Evolutionary conservation across 2,888 invertebrate genomes (phyloP).

Genomic region (Lasioglossum zephyrum): DNA sequence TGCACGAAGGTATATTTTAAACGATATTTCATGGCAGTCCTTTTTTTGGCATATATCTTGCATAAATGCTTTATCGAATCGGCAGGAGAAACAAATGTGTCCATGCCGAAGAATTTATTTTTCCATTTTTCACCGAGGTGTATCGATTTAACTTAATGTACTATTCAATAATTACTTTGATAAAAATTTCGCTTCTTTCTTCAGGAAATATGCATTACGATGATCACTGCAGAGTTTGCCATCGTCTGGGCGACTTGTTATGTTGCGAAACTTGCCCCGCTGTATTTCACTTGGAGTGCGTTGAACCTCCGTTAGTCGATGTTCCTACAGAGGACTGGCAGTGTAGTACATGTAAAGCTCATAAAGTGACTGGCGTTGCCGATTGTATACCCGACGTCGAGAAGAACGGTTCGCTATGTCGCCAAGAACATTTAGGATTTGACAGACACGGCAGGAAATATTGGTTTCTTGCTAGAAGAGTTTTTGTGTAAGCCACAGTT

Average conservation of each 20-base stretch:
- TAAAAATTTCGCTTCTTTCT: constrained; percentile 26
- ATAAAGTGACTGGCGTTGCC: constrained; percentile 95
- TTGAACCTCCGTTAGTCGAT: constrained; percentile 96
- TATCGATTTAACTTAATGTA: background rate
- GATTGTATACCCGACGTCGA: constrained; percentile 97
- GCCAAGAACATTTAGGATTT: constrained; percentile 97
- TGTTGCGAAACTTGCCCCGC: constrained; percentile 99
- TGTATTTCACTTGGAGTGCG: constrained; percentile 98
- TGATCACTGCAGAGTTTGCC: constrained; percentile 96
- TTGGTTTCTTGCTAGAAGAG: constrained; percentile 96
- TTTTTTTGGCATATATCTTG: background rate
- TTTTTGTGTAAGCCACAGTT: constrained; percentile 93
- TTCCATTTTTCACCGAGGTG: background rate
- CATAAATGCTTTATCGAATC: constrained; percentile 12
- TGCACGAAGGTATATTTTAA: constrained; percentile 91
- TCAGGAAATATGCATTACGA: constrained; percentile 94
- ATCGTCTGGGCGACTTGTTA: constrained; percentile 95
- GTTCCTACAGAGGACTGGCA: constrained; percentile 99
- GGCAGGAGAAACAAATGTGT: constrained; percentile 56
- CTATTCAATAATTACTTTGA: background rate
- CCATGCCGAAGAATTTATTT: constrained; percentile 56
- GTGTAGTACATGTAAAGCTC: constrained; percentile 96
- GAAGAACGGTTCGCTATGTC: constrained; percentile 94
- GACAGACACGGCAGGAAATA: constrained; percentile 99
- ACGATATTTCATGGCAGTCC: constrained; percentile 42